Conservation (phyloP, 2,113 vertebrate genomes). For the Athene cunicularia region DNA sequence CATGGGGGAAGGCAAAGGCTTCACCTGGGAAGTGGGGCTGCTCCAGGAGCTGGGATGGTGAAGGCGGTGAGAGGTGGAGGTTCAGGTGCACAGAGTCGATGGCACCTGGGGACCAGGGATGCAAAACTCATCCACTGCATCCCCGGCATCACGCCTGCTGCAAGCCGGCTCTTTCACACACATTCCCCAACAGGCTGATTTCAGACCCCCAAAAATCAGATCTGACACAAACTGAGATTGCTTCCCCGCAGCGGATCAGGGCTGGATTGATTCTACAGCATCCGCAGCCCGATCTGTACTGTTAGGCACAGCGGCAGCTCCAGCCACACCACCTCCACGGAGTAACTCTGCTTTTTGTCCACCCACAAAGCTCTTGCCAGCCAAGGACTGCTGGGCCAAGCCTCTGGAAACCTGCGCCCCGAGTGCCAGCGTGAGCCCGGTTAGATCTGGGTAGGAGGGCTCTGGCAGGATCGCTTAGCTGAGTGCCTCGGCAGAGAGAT, state of each 20-base stretch:
- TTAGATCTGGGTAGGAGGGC: not conserved
- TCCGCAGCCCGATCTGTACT: not conserved
- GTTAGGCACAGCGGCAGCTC: rapidly evolving
- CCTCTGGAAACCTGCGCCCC: not conserved
- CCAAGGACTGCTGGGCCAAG: not conserved
- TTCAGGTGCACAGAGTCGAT: rapidly evolving
- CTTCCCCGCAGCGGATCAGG: not conserved
- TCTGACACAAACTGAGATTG: not conserved
- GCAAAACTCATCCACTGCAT: not conserved
- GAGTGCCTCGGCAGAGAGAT: not conserved
- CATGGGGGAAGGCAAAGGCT: rapidly evolving
- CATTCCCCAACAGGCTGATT: not conserved
- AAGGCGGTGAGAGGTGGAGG: not conserved
- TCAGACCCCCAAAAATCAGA: not conserved
- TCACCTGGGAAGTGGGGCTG: not conserved
- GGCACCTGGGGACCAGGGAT: not conserved
- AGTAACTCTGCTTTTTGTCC: not conserved
- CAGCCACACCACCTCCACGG: rapidly evolving
- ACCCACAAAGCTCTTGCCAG: not conserved
- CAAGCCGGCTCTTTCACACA: rapidly evolving
- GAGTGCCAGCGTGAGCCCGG: not conserved
- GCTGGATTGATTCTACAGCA: not conserved
- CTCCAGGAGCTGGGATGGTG: not conserved
- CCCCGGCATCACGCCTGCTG: not conserved
- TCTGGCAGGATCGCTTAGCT: not conserved